These are phyloP conservation scores for Geopemphigus sp. DNA, from an alignment of 1,140 invertebrate species.

Conservation along the genomic window DNA sequence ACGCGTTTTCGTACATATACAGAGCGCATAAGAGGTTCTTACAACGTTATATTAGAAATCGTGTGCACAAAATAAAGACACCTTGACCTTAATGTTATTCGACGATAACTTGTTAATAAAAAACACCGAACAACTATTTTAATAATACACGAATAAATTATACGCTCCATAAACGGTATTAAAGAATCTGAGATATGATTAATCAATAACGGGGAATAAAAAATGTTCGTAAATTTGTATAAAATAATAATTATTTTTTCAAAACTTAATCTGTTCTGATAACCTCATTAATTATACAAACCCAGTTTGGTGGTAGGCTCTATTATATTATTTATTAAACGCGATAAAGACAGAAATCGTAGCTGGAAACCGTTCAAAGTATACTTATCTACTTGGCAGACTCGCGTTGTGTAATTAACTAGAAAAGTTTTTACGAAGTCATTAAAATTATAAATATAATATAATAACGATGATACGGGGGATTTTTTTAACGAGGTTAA, in stretches of 20 bases:
- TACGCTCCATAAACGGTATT: background rate
- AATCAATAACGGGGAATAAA: background rate
- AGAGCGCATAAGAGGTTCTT: background rate
- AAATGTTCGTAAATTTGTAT: background rate
- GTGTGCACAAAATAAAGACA: background rate
- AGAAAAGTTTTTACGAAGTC: background rate
- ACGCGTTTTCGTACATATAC: too few relatives aligned
- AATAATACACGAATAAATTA: background rate
- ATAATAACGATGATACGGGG: too few relatives aligned
- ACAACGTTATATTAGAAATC: background rate
- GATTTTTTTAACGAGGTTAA: background rate
- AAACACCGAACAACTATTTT: background rate
- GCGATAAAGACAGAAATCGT: background rate
- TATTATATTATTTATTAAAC: background rate
- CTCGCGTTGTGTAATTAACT: background rate
- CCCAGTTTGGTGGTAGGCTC: background rate
- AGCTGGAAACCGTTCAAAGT: background rate
- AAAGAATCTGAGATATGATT: background rate
- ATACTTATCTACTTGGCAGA: background rate
- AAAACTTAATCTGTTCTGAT: too few relatives aligned
- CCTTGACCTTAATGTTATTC: constrained; percentile 2
- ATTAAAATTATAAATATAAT: constrained; percentile 24
- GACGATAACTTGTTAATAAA: background rate
- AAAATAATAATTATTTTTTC: too few relatives aligned
- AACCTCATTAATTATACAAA: background rate